Conservation (phyloP, 2,797 vertebrate species). For the Gymnoscopelus braueri region DNA sequence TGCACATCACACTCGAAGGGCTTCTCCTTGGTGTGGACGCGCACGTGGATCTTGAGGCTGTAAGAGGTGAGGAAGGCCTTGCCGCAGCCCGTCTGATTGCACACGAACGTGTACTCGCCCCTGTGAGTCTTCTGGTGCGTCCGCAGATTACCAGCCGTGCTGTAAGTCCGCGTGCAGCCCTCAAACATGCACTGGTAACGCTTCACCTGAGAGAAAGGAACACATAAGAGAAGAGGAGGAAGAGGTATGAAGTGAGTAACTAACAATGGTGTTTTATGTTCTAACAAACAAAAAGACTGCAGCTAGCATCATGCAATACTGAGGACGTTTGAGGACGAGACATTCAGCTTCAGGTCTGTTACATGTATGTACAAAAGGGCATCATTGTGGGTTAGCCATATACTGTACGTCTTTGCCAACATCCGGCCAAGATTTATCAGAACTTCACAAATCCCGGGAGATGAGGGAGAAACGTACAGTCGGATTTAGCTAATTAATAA, state of each 20-base stretch:
- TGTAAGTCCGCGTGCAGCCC: slow-evolving; percentile 97
- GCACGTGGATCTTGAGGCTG: slow-evolving; percentile 98
- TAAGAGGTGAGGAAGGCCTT: slow-evolving; percentile 99
- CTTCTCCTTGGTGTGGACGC: slow-evolving; percentile 99
- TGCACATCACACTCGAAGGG: slow-evolving; percentile 99
- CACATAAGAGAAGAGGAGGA: not conserved
- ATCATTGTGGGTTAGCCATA: not conserved
- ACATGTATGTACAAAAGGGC: not conserved
- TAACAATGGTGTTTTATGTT: not conserved
- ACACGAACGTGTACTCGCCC: slow-evolving; percentile 97
- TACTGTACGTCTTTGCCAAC: not conserved
- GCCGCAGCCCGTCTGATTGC: slow-evolving; percentile 97
- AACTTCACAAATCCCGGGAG: not conserved
- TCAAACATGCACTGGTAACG: slow-evolving; percentile 98
- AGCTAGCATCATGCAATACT: not conserved
- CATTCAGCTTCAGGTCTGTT: not conserved
- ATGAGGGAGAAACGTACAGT: slow-evolving; percentile 1
- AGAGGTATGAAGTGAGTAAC: not conserved
- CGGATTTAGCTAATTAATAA: slow-evolving; percentile 35
- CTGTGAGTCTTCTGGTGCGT: slow-evolving; percentile 98
- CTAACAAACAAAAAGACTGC: not conserved
- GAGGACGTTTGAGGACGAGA: not conserved
- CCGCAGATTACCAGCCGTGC: slow-evolving; percentile 96
- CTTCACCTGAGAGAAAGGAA: slow-evolving; percentile 86
- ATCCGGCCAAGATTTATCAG: not conserved